A percentile compares a stretch with the other conserved stretches of the same genome.
phyloP scores from a whole-genome alignment of 2,797 vertebrate genomes.

The Myotis daubentonii region DNA sequence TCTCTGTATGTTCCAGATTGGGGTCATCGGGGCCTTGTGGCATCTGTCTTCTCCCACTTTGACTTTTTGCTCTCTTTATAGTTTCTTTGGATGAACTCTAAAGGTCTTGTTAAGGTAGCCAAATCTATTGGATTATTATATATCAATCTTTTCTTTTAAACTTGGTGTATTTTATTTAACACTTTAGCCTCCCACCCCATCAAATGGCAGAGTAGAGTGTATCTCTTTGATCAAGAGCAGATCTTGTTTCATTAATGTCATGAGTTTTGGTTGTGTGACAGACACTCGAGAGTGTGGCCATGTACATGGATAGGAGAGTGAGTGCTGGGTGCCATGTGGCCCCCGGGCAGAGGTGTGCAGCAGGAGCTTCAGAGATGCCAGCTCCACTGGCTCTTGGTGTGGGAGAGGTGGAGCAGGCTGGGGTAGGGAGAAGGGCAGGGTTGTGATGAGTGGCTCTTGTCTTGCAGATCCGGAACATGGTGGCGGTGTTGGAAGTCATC shows the following conservation, averaged over 20 bases:
- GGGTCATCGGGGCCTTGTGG: not conserved
- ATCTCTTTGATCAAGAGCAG: not conserved
- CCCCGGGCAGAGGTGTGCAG: not conserved
- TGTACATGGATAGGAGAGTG: not conserved
- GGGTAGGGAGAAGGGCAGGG: not conserved
- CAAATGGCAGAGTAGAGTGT: not conserved
- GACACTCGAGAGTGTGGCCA: not conserved
- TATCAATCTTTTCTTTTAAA: not conserved
- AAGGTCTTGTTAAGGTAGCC: not conserved
- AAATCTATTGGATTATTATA: not conserved
- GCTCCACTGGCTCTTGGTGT: not conserved
- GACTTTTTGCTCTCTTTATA: not conserved
- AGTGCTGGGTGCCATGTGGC: not conserved
- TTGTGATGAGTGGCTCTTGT: slow-evolving; percentile 55
- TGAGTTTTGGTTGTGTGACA: not conserved
- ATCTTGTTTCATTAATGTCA: not conserved
- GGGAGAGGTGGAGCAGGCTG: not conserved
- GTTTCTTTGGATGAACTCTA: not conserved
- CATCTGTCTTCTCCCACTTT: not conserved
- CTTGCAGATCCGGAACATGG: slow-evolving; percentile 96
- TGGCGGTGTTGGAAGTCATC: slow-evolving; percentile 96
- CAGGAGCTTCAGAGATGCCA: not conserved
- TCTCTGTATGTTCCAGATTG: not conserved
- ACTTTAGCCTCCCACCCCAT: not conserved
- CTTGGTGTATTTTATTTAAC: not conserved